Conservation (phyloP, 2,888 invertebrate species). For the Busseola fusca region DNA sequence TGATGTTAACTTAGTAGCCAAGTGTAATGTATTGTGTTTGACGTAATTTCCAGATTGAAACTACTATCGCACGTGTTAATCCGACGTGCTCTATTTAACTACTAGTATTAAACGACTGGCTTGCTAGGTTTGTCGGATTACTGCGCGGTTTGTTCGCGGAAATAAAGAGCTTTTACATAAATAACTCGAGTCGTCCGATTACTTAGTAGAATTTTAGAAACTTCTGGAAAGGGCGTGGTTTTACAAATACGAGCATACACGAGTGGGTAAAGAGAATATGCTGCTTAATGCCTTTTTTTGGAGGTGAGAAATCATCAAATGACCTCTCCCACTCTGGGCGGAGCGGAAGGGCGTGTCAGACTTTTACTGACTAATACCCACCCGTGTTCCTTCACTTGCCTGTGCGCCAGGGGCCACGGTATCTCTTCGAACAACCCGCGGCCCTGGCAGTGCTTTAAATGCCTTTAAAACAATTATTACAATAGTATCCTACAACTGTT, state of each 20-base stretch:
- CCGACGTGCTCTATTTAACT: not conserved
- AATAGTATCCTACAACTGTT: too few species aligned
- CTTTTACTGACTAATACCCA: too few species aligned
- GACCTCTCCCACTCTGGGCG: not conserved
- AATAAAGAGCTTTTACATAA: conserved; percentile 9
- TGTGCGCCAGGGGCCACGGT: too few species aligned
- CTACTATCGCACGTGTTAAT: conserved; percentile 26
- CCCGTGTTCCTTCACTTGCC: too few species aligned
- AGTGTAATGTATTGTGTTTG: not conserved
- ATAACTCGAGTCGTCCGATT: not conserved
- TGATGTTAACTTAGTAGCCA: not conserved
- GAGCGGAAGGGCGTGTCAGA: too few species aligned
- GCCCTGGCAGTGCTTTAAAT: too few species aligned
- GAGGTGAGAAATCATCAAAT: not conserved
- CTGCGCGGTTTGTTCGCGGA: not conserved
- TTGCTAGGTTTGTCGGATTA: conserved; percentile 3
- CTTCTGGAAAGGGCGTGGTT: not conserved
- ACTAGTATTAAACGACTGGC: not conserved
- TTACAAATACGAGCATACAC: not conserved
- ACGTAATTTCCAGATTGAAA: conserved; percentile 23
- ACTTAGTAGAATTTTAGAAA: not conserved
- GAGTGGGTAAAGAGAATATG: not conserved
- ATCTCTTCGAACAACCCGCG: too few species aligned
- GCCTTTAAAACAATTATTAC: too few species aligned
- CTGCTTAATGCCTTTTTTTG: too few species aligned